Evolutionary conservation across 1,140 invertebrate species (phyloP).

Genomic region (Nylanderia fulva): DNA sequence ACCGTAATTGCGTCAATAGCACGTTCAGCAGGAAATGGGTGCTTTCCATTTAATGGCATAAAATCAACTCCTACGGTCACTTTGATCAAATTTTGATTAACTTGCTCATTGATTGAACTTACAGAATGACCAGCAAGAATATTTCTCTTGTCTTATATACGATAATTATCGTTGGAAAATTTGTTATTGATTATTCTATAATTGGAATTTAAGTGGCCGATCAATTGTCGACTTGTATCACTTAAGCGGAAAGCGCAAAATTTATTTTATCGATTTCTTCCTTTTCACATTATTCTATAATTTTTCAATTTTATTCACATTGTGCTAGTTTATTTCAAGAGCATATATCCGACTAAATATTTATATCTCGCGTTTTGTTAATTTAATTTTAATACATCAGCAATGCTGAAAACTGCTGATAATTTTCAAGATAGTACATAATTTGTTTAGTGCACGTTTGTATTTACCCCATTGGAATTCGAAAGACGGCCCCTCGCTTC

Average conservation of each 20-base stretch:
- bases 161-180: too few relatives aligned
- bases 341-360: neutral
- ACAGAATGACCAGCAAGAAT: too few relatives aligned
- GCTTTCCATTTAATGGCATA: too few relatives aligned
- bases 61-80: too few relatives aligned
- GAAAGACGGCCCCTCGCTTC: conserved; percentile 60
- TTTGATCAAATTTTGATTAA: too few relatives aligned
- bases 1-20: neutral
- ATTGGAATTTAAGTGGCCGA: too few relatives aligned
- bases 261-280: neutral
- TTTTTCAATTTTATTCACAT: neutral
- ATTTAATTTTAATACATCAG: neutral
- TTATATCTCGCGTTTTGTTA: neutral
- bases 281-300: neutral
- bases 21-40: neutral
- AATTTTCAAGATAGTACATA: conserved; percentile 15
- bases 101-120: too few relatives aligned
- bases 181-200: too few relatives aligned
- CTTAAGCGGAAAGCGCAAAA: neutral
- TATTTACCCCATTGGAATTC: conserved; percentile 64
- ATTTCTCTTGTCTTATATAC: too few relatives aligned
- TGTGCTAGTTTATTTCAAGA: neutral
- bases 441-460: conserved; percentile 42
- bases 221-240: too few relatives aligned
- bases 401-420: conserved; percentile 13